Base-by-base conservation (phyloP, 30 jellyfish, hydroid and myxozoan genomes). In the Hydra vulgaris region DNA sequence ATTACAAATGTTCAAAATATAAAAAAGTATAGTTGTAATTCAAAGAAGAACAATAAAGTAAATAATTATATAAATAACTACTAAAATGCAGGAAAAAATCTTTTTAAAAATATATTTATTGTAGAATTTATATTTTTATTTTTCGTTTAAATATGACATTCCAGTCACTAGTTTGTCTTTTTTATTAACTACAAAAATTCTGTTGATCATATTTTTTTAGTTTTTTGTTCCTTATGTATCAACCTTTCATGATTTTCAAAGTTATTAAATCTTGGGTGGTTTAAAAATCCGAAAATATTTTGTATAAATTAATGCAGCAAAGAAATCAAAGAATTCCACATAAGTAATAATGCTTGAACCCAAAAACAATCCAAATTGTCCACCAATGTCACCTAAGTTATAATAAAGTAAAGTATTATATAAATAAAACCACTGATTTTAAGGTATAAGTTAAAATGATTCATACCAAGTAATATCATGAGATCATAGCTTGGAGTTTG, bases 301-400 rank as follows among this genome's bases (percentile, higher is more conserved):
- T 17, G 98, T 87, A 67, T 91, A 91, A 17, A 91, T 78, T 17
- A 91, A 75, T 96, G 86, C 87, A 17, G 92, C 92, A 21, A 91
- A 52, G 80, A 89, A 82, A 76, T 91, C 98, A 76, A 91, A 79
- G 79, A 91, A 83, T 86, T 91, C 98, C 26, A 91, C 26, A 88
- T 91, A 91, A 15, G 98, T 91, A 23, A 91, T 86, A 21, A 91
- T 83, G 54, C 96, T 84, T 12, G 98, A 80, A 5, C 98, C 98
- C 70, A 91, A 89, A 70, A 91, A 91, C 69, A 91, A 82, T 15
- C 98, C 98, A 15, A 91, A 83, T 80, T 86, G 98, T 15, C 98
- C 98, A 61, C 98, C 98, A 84, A 91, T 83, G 79, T 91, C 96
- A 24, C 98, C 98, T 91, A 69, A 21, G 75, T 26, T 21, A 8